phyloP scores from a whole-genome alignment of 2,888 invertebrate species.

The Polietes domitor region DNA sequence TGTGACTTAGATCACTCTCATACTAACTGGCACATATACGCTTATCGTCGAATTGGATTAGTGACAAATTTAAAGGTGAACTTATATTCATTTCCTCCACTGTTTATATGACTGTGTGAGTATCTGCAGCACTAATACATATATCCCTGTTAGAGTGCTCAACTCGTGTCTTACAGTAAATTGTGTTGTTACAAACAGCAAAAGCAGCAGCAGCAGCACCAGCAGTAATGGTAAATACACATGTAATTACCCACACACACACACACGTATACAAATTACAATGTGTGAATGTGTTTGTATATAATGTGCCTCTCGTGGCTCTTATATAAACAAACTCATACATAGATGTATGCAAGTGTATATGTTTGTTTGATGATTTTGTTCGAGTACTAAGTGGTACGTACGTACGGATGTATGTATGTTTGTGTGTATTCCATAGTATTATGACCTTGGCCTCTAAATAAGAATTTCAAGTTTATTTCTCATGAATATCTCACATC shows the following conservation, averaged over 20 bases:
- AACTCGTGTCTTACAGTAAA: conserved; percentile 20
- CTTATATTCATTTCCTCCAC: not conserved
- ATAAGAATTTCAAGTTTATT: conserved; percentile 65
- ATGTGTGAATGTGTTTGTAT: too few relatives aligned
- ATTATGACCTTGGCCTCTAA: conserved; percentile 70
- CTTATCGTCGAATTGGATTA: too few relatives aligned
- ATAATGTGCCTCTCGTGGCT: too few relatives aligned
- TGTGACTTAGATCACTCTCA: too few relatives aligned
- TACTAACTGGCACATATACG: too few relatives aligned
- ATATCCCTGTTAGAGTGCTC: not conserved
- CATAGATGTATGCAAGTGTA: conserved; percentile 1
- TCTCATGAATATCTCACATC: conserved; percentile 39
- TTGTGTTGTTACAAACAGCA: not conserved
- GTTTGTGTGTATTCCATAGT: conserved; percentile 41
- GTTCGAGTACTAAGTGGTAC: not conserved
- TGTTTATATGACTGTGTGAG: not conserved
- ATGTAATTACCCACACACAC: conserved; percentile 10
- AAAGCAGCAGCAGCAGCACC: too few relatives aligned
- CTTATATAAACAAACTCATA: too few relatives aligned
- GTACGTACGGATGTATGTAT: not conserved
- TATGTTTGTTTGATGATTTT: not conserved
- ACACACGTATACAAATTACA: too few relatives aligned
- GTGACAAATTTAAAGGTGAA: not conserved
- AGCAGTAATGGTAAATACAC: conserved; percentile 1
- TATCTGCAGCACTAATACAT: not conserved